Conservation (phyloP, 2,888 invertebrate genomes). For the Ochlodes sylvanus region DNA sequence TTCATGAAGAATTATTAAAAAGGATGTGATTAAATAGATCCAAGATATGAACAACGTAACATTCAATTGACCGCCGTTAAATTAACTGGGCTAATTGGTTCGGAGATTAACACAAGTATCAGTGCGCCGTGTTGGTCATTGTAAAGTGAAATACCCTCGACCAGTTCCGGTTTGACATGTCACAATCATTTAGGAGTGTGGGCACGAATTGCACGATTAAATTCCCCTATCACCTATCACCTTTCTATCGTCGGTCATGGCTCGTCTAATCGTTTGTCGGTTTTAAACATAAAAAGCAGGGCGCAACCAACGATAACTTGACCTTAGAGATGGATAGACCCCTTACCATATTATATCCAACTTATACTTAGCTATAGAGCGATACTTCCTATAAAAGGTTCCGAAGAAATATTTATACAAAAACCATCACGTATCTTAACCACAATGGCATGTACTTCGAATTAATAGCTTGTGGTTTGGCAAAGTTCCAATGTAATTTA, state of each 20-base stretch:
- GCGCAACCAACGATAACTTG: too few species aligned
- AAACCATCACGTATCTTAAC: background rate
- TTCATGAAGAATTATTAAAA: background rate
- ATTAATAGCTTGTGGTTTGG: conserved; percentile 12
- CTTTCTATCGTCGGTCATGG: too few species aligned
- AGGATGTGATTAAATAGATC: background rate
- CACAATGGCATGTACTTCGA: background rate
- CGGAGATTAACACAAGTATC: background rate
- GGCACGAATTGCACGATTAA: too few species aligned
- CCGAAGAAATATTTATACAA: background rate
- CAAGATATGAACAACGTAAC: background rate
- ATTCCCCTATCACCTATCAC: too few species aligned
- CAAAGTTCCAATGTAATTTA: background rate
- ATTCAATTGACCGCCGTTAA: background rate
- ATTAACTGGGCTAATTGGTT: background rate
- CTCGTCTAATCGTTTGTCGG: too few species aligned
- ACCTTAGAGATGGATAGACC: too few species aligned
- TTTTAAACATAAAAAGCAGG: too few species aligned
- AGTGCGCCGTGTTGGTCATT: too few species aligned
- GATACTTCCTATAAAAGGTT: background rate
- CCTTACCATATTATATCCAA: too few species aligned
- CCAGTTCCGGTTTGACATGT: too few species aligned
- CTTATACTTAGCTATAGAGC: background rate
- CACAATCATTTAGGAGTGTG: too few species aligned
- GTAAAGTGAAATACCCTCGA: too few species aligned